Evolutionary conservation across 2,113 vertebrate genomes (phyloP).

Genomic region (Psephotus haematonotus): DNA sequence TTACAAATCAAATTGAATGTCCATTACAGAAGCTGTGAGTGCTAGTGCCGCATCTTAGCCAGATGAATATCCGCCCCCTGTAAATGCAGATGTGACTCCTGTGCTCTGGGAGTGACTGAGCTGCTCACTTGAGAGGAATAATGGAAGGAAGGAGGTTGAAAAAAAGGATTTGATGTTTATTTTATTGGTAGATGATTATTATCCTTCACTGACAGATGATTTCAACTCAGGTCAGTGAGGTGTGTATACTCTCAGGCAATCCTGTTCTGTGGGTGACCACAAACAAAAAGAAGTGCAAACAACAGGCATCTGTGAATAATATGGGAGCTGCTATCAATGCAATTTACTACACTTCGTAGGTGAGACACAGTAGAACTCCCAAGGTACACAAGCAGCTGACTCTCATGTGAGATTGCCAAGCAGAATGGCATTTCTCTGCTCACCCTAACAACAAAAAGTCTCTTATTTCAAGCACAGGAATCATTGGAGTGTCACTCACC

Average conservation of each 20-base stretch:
- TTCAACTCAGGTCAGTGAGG: background rate
- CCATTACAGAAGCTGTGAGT: background rate
- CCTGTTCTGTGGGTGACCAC: background rate
- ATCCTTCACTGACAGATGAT: background rate
- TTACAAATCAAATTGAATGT: background rate
- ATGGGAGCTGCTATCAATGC: background rate
- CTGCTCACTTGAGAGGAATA: background rate
- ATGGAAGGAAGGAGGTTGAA: background rate
- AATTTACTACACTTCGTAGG: background rate
- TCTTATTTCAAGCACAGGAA: background rate
- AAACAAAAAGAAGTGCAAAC: background rate
- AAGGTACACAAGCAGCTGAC: background rate
- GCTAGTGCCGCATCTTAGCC: background rate
- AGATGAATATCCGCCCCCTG: background rate
- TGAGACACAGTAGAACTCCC: background rate
- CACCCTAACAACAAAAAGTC: background rate
- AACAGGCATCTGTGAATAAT: background rate
- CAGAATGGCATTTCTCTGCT: background rate
- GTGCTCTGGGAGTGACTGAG: background rate
- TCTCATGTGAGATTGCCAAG: background rate
- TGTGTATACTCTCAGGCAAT: background rate
- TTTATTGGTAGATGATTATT: constrained; percentile 1
- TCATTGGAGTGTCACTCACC: background rate
- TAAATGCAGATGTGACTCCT: background rate
- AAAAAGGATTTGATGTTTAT: background rate